Conservation (phyloP, 2,888 invertebrate species). For the Zygaena filipendulae region DNA sequence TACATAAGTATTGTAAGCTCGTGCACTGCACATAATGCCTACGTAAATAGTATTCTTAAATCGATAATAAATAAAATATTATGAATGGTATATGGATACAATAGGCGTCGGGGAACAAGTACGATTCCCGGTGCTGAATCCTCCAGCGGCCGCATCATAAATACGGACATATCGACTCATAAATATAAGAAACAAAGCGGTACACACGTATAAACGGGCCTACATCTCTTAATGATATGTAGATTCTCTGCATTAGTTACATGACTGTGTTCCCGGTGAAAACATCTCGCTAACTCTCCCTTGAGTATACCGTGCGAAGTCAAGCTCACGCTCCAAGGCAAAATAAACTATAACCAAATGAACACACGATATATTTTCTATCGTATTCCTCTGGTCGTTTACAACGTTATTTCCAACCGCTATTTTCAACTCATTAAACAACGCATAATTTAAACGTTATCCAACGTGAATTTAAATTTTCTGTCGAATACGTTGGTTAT, state of each 20-base stretch:
- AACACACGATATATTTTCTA: no score
- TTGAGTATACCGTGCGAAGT: conserved; percentile 17
- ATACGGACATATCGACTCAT: conserved; percentile 50
- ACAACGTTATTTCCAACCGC: conserved; percentile 18
- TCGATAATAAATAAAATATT: no score
- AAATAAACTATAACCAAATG: conserved; percentile 19
- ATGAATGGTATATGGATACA: conserved; percentile 31
- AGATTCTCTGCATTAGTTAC: conserved; percentile 67
- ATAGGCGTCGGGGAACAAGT: conserved; percentile 51
- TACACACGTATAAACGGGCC: conserved; percentile 61
- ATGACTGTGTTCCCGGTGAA: conserved; percentile 64
- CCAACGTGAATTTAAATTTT: no score
- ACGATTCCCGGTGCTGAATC: conserved; percentile 17
- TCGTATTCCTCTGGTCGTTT: no score
- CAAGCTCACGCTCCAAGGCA: conserved; percentile 17
- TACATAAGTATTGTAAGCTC: no score
- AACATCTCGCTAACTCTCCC: conserved; percentile 52
- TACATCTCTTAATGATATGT: conserved; percentile 69
- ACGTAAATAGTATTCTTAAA: no score
- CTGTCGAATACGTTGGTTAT: no score
- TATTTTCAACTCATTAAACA: conserved; percentile 62
- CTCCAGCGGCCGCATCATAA: conserved; percentile 46
- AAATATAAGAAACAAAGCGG: conserved; percentile 63
- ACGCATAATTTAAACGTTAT: conserved; percentile 63
- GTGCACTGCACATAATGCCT: no score